Conservation (phyloP, 35 echinoderm and acorn worm species). For the Stichopus chloronotus region DNA sequence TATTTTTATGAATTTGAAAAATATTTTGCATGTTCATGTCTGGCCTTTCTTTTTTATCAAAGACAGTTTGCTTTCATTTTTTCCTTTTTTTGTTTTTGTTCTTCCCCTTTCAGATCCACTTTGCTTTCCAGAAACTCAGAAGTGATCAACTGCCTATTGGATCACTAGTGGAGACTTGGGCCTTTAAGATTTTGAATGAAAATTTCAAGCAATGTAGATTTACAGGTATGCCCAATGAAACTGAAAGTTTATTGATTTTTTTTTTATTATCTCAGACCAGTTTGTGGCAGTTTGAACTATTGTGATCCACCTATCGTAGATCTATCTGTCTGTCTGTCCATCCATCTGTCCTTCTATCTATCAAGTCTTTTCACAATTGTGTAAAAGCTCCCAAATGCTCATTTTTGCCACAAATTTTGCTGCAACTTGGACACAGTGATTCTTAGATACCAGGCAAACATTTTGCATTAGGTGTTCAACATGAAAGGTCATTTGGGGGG, state of each 20-base stretch:
- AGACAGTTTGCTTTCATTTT: too few species aligned
- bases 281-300: not conserved
- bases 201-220: not conserved
- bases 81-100: too few species aligned
- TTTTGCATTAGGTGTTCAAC: too few species aligned
- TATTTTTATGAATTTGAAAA: too few species aligned
- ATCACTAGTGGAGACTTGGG: not conserved
- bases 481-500: too few species aligned
- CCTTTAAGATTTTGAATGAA: not conserved
- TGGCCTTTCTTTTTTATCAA: too few species aligned
- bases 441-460: too few species aligned
- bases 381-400: not conserved
- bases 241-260: not conserved
- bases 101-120: not conserved
- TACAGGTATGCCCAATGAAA: not conserved
- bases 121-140: not conserved
- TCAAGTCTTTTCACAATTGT: not conserved
- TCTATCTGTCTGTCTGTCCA: not conserved
- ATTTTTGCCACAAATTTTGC: too few species aligned
- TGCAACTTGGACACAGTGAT: too few species aligned
- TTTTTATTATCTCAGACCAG: not conserved
- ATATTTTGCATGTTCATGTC: too few species aligned
- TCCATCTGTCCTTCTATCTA: not conserved
- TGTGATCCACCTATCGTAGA: not conserved
- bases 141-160: not conserved